phyloP scores from a whole-genome alignment of 1,140 invertebrate genomes.

The Calephelis nemesis region DNA sequence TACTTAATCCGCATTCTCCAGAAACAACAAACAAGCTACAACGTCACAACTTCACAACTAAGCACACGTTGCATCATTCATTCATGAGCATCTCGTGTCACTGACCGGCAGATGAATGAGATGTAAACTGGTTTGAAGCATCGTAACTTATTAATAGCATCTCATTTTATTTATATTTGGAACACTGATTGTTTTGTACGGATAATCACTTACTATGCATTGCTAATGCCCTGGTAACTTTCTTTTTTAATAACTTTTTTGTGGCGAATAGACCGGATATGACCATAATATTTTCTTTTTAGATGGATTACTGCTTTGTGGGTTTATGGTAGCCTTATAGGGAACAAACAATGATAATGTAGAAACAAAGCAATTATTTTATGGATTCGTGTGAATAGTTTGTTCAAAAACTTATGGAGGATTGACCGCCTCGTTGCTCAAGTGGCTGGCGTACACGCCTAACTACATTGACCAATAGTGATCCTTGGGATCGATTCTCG shows the following conservation, averaged over 20 bases:
- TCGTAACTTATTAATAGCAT: constrained; percentile 8
- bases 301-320: too few species aligned
- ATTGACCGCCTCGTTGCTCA: too few species aligned
- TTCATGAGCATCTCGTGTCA: constrained; percentile 28
- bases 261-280: too few species aligned
- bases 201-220: not conserved
- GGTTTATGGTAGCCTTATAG: too few species aligned
- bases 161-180: not conserved
- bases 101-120: constrained; percentile 19
- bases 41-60: constrained; percentile 9
- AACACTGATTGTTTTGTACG: constrained; percentile 3
- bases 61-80: constrained; percentile 11
- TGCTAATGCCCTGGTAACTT: not conserved
- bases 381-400: too few species aligned
- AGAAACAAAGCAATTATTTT: too few species aligned
- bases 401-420: too few species aligned
- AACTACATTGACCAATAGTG: too few species aligned
- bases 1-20: not conserved
- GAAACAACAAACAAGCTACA: not conserved
- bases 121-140: constrained; percentile 19
- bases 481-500: too few species aligned
- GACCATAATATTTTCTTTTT: too few species aligned
- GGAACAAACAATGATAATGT: too few species aligned
- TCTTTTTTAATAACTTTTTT: not conserved
- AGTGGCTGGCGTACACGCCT: too few species aligned